These are phyloP conservation scores for Aphis craccivora DNA, from an alignment of 1,140 invertebrate species.

Conservation along the genomic window DNA sequence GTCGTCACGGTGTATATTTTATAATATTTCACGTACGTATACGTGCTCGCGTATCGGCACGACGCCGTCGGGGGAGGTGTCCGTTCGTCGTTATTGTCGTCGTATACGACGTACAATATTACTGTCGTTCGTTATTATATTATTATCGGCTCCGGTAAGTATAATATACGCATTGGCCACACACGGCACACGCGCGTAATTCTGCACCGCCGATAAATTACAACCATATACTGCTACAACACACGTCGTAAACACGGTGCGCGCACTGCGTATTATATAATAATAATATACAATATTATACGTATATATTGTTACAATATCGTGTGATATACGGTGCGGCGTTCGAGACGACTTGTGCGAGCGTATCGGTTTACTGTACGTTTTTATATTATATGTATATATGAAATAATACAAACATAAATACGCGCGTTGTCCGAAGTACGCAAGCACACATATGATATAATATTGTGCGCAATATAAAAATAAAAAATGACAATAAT, in stretches of 20 bases:
- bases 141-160: not conserved
- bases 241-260: not conserved
- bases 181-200: conserved; percentile 4
- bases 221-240: not conserved
- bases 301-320: not conserved
- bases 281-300: not conserved
- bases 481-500: not conserved
- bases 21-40: not conserved
- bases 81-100: not conserved
- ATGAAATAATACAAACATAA: not conserved
- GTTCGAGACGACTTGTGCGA: not conserved
- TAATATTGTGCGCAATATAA: not conserved
- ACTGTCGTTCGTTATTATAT: not conserved
- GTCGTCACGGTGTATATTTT: not conserved
- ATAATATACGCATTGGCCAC: not conserved
- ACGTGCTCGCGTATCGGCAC: not conserved
- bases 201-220: conserved; percentile 12
- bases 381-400: too few species aligned
- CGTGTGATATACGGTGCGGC: not conserved
- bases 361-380: not conserved
- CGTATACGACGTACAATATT: not conserved
- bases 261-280: not conserved
- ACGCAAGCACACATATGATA: not conserved
- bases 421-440: not conserved
- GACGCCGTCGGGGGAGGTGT: not conserved